Percentiles rank a stretch among this genome's conserved stretches.
Evolutionary conservation across 2,888 invertebrate genomes (phyloP).

Genomic region (Chrysomela aeneicollis): DNA sequence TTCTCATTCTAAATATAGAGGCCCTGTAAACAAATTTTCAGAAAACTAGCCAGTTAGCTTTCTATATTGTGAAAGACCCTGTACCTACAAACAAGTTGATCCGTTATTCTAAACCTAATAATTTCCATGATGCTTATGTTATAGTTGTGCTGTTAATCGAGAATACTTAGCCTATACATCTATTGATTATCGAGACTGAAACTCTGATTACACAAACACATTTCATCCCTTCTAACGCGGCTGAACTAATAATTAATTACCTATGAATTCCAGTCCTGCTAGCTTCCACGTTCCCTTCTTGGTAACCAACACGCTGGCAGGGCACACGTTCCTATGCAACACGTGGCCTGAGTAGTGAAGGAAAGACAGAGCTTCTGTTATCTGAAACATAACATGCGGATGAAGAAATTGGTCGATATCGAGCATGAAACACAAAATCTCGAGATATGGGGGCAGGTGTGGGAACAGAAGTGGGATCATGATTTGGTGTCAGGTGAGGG

Average conservation of each 20-base stretch:
- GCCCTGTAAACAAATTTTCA: too few relatives aligned
- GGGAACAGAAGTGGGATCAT: background rate
- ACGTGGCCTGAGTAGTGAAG: constrained; percentile 88
- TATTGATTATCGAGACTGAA: background rate
- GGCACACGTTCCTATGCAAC: constrained; percentile 94
- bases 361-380: constrained; percentile 92
- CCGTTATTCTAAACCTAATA: too few relatives aligned
- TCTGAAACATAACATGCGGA: constrained; percentile 66
- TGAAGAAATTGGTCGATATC: too few relatives aligned
- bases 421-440: background rate
- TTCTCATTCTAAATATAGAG: too few relatives aligned
- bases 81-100: too few relatives aligned
- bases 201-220: background rate
- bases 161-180: too few relatives aligned
- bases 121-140: too few relatives aligned
- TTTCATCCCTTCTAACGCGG: background rate
- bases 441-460: background rate
- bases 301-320: constrained; percentile 89
- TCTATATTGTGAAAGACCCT: too few relatives aligned
- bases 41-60: too few relatives aligned
- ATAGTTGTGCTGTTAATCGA: too few relatives aligned
- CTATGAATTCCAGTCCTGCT: constrained; percentile 91
- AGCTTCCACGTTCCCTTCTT: constrained; percentile 96
- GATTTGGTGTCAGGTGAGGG: too few relatives aligned
- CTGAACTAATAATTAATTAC: constrained; percentile 61